phyloP scores from a whole-genome alignment of 2,797 vertebrate genomes.

The Gambelia wislizenii region DNA sequence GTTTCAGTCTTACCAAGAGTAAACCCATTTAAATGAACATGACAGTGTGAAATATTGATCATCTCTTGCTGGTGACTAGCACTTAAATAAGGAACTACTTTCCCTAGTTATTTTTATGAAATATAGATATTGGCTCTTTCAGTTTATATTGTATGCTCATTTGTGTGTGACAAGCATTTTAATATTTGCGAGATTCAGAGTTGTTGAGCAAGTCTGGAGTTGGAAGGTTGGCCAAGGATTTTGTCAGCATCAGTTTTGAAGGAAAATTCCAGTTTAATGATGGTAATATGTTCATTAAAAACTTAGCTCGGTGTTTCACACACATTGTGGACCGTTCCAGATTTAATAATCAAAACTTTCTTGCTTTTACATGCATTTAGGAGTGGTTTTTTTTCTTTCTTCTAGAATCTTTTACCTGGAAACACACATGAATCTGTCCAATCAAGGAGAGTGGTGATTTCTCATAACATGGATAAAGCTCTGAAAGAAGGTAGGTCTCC shows the following conservation, averaged over 20 bases:
- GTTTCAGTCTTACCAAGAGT: too few relatives aligned
- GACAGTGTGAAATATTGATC: background rate
- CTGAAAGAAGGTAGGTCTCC: constrained; percentile 92
- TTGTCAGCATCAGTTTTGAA: background rate
- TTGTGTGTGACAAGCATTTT: background rate
- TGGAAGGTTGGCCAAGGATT: background rate
- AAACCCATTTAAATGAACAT: too few relatives aligned
- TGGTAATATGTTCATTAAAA: background rate
- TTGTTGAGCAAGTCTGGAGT: background rate
- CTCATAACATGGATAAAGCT: constrained; percentile 96
- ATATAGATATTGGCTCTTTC: background rate
- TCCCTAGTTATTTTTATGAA: background rate
- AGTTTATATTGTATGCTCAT: background rate
- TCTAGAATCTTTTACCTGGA: constrained; percentile 83
- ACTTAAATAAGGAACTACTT: background rate
- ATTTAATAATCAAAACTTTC: background rate
- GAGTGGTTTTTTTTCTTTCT: constrained; percentile 52
- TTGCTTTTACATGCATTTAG: constrained; percentile 36
- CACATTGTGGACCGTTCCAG: background rate
- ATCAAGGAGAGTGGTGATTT: constrained; percentile 91
- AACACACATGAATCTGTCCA: constrained; percentile 84
- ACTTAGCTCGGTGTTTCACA: background rate
- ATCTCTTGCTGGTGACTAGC: background rate
- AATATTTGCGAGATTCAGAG: background rate
- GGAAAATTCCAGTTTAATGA: background rate